These are phyloP conservation scores for Chironomus tentans DNA, from an alignment of 2,888 invertebrate species.

Conservation along the genomic window DNA sequence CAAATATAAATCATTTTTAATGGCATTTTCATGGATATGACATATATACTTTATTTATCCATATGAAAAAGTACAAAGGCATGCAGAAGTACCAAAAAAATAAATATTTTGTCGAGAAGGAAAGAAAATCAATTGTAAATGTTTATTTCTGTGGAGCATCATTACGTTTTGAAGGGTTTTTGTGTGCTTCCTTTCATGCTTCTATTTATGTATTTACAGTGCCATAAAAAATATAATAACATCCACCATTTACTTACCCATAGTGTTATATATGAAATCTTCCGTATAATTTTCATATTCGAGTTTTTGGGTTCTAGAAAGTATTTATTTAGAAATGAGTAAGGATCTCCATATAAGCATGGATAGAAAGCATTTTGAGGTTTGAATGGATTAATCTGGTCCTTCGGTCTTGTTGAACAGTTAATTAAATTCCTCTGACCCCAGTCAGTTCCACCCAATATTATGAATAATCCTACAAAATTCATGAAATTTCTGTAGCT, in stretches of 20 bases:
- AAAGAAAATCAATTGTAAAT: slow-evolving; percentile 22
- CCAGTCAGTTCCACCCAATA: no score
- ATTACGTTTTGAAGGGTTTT: slow-evolving; percentile 5
- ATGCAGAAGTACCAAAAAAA: no score
- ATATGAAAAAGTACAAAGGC: neutral
- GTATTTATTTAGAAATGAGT: no score
- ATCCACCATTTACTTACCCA: no score
- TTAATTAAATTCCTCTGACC: no score
- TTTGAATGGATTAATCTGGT: no score
- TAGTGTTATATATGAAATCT: neutral
- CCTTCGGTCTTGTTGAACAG: no score
- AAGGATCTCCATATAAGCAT: no score
- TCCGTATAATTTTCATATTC: slow-evolving; percentile 21
- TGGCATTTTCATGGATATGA: slow-evolving; percentile 26
- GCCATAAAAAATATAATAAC: slow-evolving; percentile 3
- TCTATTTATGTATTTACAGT: neutral
- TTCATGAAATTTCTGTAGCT: neutral
- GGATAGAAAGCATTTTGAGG: no score
- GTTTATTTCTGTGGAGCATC: slow-evolving; percentile 10
- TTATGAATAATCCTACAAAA: no score
- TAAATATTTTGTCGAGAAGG: neutral
- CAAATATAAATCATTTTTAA: slow-evolving; percentile 25
- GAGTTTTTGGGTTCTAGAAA: neutral
- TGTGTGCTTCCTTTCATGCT: neutral
- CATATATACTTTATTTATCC: slow-evolving; percentile 10